Conservation (phyloP, 2,113 vertebrate species). For the Psittacula cyanocephala region DNA sequence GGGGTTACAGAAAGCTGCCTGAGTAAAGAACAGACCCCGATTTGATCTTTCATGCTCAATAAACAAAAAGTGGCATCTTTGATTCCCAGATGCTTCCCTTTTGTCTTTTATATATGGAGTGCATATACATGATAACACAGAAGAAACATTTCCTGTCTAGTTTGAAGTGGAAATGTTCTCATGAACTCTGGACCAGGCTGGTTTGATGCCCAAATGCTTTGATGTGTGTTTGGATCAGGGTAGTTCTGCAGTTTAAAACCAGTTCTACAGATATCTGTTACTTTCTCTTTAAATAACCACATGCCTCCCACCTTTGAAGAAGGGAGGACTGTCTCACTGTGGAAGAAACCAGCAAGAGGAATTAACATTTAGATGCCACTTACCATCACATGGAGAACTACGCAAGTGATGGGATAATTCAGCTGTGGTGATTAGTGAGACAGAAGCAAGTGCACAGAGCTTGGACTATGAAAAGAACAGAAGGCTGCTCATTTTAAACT, state of each 20-base stretch:
- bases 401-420: not conserved
- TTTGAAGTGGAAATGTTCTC: slow-evolving; percentile 43
- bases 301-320: not conserved
- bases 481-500: not conserved
- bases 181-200: not conserved
- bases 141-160: not conserved
- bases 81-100: not conserved
- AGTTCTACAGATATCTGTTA: not conserved
- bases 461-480: accelerated
- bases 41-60: not conserved
- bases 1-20: not conserved
- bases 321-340: accelerated
- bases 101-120: not conserved
- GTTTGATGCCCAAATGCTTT: not conserved
- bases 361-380: accelerated
- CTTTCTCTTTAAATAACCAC: accelerated
- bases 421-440: accelerated
- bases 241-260: not conserved
- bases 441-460: not conserved
- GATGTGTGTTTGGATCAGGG: not conserved
- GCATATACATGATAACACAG: not conserved
- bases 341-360: not conserved
- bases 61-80: not conserved
- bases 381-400: accelerated
- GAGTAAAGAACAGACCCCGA: not conserved